These are phyloP conservation scores for Pholis gunnellus DNA, from an alignment of 2,113 vertebrate genomes.

Conservation along the genomic window DNA sequence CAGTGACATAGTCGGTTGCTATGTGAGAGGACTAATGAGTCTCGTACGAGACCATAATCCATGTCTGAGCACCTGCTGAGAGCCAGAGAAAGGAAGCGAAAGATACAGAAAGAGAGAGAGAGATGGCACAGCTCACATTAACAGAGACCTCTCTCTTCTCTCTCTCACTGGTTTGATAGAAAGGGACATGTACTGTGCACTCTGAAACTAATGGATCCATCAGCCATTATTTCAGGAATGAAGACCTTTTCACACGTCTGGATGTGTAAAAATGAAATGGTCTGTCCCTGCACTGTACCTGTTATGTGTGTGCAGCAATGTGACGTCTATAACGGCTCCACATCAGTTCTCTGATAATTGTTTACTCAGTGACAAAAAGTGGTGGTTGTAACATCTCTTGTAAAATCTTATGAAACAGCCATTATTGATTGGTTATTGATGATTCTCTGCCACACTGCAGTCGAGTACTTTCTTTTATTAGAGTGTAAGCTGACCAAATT, in stretches of 20 bases:
- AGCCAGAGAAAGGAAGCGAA: conserved; percentile 40
- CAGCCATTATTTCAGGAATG: conserved; percentile 4
- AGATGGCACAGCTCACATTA: conserved; percentile 27
- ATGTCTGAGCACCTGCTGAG: conserved; percentile 57
- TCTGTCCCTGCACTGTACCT: not conserved
- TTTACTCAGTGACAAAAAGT: not conserved
- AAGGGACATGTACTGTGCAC: not conserved
- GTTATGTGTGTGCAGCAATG: not conserved
- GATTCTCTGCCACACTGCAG: not conserved
- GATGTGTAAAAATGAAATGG: not conserved
- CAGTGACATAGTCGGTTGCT: conserved; percentile 14
- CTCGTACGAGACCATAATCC: conserved; percentile 45
- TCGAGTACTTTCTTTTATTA: not conserved
- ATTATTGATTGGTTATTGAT: not conserved
- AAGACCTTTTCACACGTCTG: conserved; percentile 11
- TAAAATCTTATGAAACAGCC: not conserved
- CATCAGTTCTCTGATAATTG: no score
- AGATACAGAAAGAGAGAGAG: conserved; percentile 1
- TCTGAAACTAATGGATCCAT: conserved; percentile 14
- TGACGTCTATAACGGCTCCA: not conserved
- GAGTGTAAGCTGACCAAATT: conserved; percentile 20
- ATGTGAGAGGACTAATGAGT: conserved; percentile 47
- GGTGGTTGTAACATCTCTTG: not conserved
- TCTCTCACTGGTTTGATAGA: conserved; percentile 7
- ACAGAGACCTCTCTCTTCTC: conserved; percentile 19